A percentile compares a stretch with the other conserved stretches of the same genome.
Evolutionary conservation across 1,140 invertebrate genomes (phyloP).

Genomic region (Trichomalopsis sarcophagae): DNA sequence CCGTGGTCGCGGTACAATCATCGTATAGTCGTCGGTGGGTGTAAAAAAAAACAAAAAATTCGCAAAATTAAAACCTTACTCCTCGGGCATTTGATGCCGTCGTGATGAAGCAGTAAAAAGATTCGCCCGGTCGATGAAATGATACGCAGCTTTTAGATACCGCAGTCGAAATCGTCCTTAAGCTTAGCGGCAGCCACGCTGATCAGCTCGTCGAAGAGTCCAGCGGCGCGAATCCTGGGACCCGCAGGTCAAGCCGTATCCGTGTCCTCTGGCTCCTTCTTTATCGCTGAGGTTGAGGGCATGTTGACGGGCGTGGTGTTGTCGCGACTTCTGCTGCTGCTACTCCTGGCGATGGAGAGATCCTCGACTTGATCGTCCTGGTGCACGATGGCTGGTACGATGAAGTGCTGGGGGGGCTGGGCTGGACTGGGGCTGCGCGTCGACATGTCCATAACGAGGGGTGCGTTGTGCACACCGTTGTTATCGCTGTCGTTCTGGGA

Average conservation of each 20-base stretch:
- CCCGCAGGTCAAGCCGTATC: not conserved
- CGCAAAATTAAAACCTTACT: constrained; percentile 11
- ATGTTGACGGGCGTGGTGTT: not conserved
- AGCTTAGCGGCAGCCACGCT: not conserved
- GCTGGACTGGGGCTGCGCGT: constrained; percentile 49
- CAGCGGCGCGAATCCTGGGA: not conserved
- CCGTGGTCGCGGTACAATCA: not conserved
- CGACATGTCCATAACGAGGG: constrained; percentile 53
- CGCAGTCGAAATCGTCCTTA: not conserved
- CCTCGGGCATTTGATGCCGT: not conserved
- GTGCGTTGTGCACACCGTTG: constrained; percentile 52
- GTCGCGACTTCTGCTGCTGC: not conserved
- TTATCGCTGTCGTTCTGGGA: constrained; percentile 62
- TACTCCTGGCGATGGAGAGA: constrained; percentile 67
- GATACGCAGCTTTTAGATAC: not conserved
- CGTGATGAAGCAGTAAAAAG: not conserved
- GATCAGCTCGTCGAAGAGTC: not conserved
- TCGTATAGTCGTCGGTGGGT: not conserved
- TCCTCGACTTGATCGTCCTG: constrained; percentile 74
- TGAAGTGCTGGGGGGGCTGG: not conserved
- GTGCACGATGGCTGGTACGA: not conserved
- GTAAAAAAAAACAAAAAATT: not conserved
- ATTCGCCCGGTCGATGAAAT: not conserved
- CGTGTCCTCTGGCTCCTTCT: not conserved
- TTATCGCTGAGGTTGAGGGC: not conserved